These are phyloP conservation scores for Chironomus tentans DNA, from an alignment of 2,888 invertebrate genomes.

Conservation along the genomic window DNA sequence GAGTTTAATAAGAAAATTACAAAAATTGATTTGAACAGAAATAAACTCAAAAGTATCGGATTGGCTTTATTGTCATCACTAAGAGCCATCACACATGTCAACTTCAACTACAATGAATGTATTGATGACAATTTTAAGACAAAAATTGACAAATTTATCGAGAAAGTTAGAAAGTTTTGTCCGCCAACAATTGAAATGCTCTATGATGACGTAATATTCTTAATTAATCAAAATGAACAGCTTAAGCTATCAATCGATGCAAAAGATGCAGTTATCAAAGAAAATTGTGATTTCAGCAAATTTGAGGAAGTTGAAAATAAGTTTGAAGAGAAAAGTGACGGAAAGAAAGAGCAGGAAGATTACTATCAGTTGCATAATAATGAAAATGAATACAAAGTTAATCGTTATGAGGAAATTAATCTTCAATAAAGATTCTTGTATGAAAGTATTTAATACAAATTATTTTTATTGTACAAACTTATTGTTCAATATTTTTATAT, in stretches of 20 bases:
- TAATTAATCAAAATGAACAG: not conserved
- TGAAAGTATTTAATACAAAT: no score
- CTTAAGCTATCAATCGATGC: not conserved
- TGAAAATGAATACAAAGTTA: no score
- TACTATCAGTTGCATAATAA: no score
- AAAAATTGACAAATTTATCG: not conserved
- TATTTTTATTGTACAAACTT: no score
- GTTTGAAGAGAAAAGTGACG: not conserved
- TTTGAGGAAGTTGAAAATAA: not conserved
- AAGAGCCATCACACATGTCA: not conserved
- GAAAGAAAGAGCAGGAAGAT: not conserved
- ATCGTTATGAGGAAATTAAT: no score
- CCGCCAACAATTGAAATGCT: not conserved
- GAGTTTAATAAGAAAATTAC: not conserved
- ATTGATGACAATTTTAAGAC: not conserved
- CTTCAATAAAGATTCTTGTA: no score
- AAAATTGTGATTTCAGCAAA: not conserved
- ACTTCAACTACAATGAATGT: not conserved
- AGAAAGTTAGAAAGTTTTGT: not conserved
- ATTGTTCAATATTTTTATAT: no score
- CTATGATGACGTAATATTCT: not conserved
- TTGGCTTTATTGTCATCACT: not conserved
- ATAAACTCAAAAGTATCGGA: not conserved
- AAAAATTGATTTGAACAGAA: not conserved
- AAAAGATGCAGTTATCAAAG: not conserved